A percentile compares a stretch with the other conserved stretches of the same genome.
Conservation (phyloP, 2,797 vertebrate species). For the Sebastes elongatus region DNA sequence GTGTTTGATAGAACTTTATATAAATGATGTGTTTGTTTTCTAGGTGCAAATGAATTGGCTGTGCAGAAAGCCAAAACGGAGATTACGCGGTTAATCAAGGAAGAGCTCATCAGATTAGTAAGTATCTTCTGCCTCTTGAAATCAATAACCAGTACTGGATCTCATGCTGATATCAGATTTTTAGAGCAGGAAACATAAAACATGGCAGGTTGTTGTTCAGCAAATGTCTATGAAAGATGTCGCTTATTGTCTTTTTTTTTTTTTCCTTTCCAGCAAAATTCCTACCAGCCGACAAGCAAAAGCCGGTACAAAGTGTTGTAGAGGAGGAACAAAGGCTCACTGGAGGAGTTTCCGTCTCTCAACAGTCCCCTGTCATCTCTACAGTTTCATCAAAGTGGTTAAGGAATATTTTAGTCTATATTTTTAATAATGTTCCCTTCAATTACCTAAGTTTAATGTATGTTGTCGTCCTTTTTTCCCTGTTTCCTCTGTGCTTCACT, state of each 20-base stretch:
- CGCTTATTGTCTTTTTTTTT: background rate
- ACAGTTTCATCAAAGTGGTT: constrained; percentile 36
- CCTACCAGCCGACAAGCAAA: constrained; percentile 99
- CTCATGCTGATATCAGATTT: background rate
- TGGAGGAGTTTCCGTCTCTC: background rate
- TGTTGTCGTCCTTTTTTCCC: background rate
- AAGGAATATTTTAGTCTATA: constrained; percentile 67
- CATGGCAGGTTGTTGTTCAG: background rate
- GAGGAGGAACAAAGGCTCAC: constrained; percentile 30
- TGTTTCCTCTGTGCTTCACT: constrained; percentile 1
- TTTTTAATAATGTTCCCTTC: constrained; percentile 46
- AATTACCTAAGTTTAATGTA: background rate
- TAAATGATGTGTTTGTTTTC: constrained; percentile 26
- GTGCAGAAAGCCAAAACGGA: constrained; percentile 99
- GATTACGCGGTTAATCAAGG: constrained; percentile 98
- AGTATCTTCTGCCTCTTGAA: constrained; percentile 57
- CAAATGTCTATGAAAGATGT: background rate
- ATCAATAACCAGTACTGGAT: background rate
- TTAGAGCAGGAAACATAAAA: background rate
- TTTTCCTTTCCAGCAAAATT: constrained; percentile 91
- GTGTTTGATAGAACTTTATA: background rate
- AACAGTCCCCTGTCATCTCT: constrained; percentile 6
- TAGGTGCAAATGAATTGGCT: constrained; percentile 96
- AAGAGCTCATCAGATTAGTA: constrained; percentile 98
- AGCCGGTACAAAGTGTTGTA: constrained; percentile 98